Evolutionary conservation across 2,888 invertebrate species (phyloP), one percentile per base, ranked within the genome.

Genomic region (Malthinus seriepunctatus): DNA sequence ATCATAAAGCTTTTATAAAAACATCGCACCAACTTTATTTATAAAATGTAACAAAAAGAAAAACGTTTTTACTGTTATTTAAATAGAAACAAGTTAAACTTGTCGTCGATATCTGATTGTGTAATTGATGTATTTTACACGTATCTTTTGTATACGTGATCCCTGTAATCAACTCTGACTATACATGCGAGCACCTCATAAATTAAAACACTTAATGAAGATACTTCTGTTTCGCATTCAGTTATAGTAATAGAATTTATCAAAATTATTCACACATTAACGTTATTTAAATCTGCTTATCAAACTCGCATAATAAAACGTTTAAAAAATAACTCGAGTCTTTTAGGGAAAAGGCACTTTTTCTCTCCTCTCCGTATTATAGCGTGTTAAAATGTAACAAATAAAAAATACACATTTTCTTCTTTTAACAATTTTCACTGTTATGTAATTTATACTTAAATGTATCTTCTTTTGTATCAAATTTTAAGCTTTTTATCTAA

Each of bases 121-220:
- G 74, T 73, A 72, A 74, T 71, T 71, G 73, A 72, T 72, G 72
- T 71, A 71, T 74, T 3, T 74, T 71, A 73, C 69, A 71, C 71
- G 71, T 73, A 73, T 73, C 71, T 72, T 42, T 42, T 15, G 67
- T 65, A 68, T 73, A 73, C 72, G 70, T 72, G 72, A 71, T 72
- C 63, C 66, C 56, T 37, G 66, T 72, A 72, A 73, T 71, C 69
- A 67, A 72, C 67, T 65, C 56, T 60, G 60, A 58, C 58, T 60
- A 65, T 62, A 67, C 71, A 71, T 70, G 71, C 71, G 59, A 71
- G 42, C 56, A 8, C 44, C 51, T 45, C 54, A 51, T 56, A 47
- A 61, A 56, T 54, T 57, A 55, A 58, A 55, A 44, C 49, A 51
- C 35, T 51, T 46, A 57, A 56, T 57, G 53, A 56, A 51, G 60